phyloP scores from a whole-genome alignment of 2,888 invertebrate genomes.

The Drosophila lutescens region DNA sequence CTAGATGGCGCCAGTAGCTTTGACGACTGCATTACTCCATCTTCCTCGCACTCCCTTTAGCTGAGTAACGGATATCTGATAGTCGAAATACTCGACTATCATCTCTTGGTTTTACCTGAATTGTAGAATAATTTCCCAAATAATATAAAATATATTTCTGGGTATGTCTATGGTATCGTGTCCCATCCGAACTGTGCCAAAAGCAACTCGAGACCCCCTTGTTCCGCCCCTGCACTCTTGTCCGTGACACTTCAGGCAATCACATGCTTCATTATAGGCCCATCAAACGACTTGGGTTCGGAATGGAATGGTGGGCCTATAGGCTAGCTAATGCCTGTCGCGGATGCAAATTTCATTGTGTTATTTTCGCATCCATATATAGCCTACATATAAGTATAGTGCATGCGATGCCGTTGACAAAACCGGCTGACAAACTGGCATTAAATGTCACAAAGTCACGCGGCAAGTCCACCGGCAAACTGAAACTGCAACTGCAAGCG shows the following conservation, averaged over 20 bases:
- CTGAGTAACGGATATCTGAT: no score
- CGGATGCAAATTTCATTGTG: constrained; percentile 69
- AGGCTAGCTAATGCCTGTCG: constrained; percentile 12
- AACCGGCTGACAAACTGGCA: constrained; percentile 67
- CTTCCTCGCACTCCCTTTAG: no score
- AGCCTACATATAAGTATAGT: neutral
- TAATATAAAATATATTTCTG: neutral
- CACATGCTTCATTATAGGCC: constrained; percentile 73
- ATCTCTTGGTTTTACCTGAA: no score
- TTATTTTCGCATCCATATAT: constrained; percentile 71
- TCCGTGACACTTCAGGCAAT: constrained; percentile 72
- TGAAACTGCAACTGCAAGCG: constrained; percentile 16
- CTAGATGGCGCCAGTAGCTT: no score
- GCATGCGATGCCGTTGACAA: constrained; percentile 39
- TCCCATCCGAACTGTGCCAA: constrained; percentile 23
- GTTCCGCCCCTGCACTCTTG: constrained; percentile 2
- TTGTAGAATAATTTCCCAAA: neutral
- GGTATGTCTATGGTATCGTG: constrained; percentile 5
- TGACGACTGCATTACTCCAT: no score
- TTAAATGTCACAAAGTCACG: constrained; percentile 77
- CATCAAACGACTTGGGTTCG: constrained; percentile 51
- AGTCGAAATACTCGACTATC: no score
- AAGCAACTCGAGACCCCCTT: constrained; percentile 19
- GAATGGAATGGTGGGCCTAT: neutral
- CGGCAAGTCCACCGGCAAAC: constrained; percentile 37